Evolutionary conservation across 1,140 invertebrate species (phyloP).

Genomic region (Platyscapa corneri): DNA sequence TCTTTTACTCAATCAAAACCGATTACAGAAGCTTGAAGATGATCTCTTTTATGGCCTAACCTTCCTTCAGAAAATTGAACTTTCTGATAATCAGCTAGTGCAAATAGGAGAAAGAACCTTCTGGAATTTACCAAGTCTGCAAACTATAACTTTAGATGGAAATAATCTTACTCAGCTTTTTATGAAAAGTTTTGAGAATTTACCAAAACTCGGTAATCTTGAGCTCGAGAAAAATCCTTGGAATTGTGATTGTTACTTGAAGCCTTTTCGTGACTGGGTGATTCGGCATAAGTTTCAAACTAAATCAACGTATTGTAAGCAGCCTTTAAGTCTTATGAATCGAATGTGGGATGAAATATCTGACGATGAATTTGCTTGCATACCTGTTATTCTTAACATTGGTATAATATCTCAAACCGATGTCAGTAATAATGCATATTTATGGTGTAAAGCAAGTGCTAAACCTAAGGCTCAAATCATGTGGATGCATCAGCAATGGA

Average conservation of each 20-base stretch:
- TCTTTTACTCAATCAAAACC: conserved; percentile 83
- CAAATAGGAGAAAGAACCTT: conserved; percentile 83
- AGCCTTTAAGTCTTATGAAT: conserved; percentile 80
- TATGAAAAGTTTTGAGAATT: conserved; percentile 76
- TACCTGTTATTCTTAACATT: conserved; percentile 80
- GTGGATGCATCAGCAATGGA: conserved; percentile 77
- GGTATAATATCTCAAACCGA: conserved; percentile 71
- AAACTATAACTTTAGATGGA: conserved; percentile 80
- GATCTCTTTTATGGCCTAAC: conserved; percentile 84
- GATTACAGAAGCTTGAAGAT: conserved; percentile 81
- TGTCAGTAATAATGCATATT: conserved; percentile 79
- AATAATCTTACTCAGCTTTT: conserved; percentile 83
- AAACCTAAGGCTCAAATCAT: conserved; percentile 83
- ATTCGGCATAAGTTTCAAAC: conserved; percentile 83
- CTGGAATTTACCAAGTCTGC: conserved; percentile 80
- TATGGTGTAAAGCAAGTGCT: conserved; percentile 85
- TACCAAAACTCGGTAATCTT: conserved; percentile 82
- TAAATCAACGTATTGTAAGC: conserved; percentile 80
- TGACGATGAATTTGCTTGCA: conserved; percentile 88
- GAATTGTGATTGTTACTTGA: conserved; percentile 90
- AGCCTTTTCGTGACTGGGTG: conserved; percentile 85
- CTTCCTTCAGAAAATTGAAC: conserved; percentile 83
- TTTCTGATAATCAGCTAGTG: conserved; percentile 83
- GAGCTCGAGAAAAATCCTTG: conserved; percentile 88
- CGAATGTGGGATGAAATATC: conserved; percentile 83